A percentile compares a stretch with the other conserved stretches of the same genome.
Evolutionary conservation across 2,113 vertebrate species (phyloP).

Genomic region (Psammodynastes pulverulentus): DNA sequence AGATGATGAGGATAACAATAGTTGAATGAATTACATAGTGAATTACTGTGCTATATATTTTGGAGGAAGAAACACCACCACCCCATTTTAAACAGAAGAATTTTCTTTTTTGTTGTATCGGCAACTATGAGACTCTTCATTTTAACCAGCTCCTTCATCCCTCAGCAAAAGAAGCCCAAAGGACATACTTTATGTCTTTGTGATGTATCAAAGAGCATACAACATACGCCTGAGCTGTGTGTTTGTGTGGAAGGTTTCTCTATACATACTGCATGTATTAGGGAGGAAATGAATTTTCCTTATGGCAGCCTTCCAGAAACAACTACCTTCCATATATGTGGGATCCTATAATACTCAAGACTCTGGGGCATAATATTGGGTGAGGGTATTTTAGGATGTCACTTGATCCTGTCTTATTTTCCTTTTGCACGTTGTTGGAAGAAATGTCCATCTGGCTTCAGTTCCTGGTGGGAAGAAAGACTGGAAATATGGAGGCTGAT

Average conservation of each 20-base stretch:
- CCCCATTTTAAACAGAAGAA: not conserved
- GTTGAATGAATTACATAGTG: not conserved
- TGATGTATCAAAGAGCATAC: not conserved
- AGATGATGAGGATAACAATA: not conserved
- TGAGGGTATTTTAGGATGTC: not conserved
- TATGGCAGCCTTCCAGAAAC: not conserved
- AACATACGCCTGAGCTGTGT: not conserved
- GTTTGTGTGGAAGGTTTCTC: not conserved
- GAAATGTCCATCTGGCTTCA: too few relatives aligned
- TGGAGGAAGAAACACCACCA: not conserved
- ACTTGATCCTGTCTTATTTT: not conserved
- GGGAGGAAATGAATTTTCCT: not conserved
- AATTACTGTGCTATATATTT: not conserved
- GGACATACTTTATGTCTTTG: not conserved
- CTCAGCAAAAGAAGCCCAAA: not conserved
- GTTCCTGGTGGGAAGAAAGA: too few relatives aligned
- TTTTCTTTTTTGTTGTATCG: too few relatives aligned
- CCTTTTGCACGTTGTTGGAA: not conserved
- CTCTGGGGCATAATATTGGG: not conserved
- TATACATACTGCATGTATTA: not conserved
- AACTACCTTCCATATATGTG: not conserved
- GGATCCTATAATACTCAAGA: not conserved
- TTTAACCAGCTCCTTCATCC: not conserved
- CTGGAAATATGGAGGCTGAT: too few relatives aligned
- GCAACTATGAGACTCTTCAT: not conserved